phyloP scores from a whole-genome alignment of 1,140 invertebrate genomes.

The Tetramorium parvispinum region DNA sequence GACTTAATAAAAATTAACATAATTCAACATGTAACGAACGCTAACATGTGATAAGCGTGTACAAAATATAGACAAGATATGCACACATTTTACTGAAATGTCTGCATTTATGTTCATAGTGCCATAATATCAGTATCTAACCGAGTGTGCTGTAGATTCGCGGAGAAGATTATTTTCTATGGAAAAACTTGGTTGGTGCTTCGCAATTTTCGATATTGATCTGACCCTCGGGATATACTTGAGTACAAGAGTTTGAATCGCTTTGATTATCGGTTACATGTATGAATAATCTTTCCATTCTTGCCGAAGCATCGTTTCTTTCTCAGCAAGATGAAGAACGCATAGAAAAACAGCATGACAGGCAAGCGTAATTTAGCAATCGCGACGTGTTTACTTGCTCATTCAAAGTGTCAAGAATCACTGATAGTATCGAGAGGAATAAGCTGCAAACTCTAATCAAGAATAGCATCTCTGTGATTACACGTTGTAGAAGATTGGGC shows the following conservation, averaged over 20 bases:
- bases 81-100: neutral
- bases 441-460: neutral
- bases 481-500: neutral
- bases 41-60: too few species aligned
- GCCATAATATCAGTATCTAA: neutral
- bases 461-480: neutral
- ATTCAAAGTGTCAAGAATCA: neutral
- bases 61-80: too few species aligned
- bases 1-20: too few species aligned
- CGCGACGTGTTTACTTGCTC: neutral
- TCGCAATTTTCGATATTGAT: slow-evolving; percentile 23
- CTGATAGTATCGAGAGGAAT: neutral
- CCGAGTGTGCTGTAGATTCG: neutral
- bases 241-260: neutral
- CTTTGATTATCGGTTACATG: neutral
- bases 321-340: neutral
- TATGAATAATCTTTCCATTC: neutral
- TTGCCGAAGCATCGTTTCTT: neutral
- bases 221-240: neutral
- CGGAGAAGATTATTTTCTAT: slow-evolving; percentile 3
- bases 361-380: neutral
- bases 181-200: neutral
- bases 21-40: too few species aligned
- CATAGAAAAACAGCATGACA: neutral
- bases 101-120: neutral